A percentile compares a stretch with the other conserved stretches of the same genome.
Evolutionary conservation across 2,797 vertebrate species (phyloP).

Genomic region (Lacerta agilis): DNA sequence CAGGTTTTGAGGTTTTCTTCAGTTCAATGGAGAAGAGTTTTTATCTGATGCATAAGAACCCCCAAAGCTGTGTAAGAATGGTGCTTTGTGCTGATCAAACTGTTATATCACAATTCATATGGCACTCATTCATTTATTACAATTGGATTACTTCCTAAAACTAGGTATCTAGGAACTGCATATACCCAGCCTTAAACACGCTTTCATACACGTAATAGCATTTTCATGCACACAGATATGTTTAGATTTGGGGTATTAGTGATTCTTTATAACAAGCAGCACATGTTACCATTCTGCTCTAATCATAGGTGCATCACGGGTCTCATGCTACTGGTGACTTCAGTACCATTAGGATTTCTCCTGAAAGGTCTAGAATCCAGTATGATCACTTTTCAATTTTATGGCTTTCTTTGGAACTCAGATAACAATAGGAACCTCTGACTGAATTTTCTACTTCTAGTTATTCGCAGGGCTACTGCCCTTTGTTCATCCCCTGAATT

Average conservation of each 20-base stretch:
- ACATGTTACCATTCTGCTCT: background rate
- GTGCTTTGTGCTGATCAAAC: background rate
- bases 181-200: background rate
- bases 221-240: background rate
- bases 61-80: background rate
- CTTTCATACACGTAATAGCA: background rate
- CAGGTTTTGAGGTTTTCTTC: background rate
- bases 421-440: background rate
- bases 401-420: constrained; percentile 6
- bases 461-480: background rate
- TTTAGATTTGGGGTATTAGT: background rate
- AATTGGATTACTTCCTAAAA: background rate
- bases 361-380: background rate
- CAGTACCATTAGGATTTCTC: background rate
- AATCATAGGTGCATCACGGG: background rate
- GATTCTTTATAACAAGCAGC: background rate
- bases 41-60: background rate
- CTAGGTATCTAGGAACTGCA: background rate
- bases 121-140: background rate
- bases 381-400: background rate
- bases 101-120: background rate
- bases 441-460: background rate
- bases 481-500: background rate
- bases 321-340: background rate
- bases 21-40: background rate